Base-by-base conservation (phyloP, 1,140 invertebrate species). In the Drosophila tani region DNA sequence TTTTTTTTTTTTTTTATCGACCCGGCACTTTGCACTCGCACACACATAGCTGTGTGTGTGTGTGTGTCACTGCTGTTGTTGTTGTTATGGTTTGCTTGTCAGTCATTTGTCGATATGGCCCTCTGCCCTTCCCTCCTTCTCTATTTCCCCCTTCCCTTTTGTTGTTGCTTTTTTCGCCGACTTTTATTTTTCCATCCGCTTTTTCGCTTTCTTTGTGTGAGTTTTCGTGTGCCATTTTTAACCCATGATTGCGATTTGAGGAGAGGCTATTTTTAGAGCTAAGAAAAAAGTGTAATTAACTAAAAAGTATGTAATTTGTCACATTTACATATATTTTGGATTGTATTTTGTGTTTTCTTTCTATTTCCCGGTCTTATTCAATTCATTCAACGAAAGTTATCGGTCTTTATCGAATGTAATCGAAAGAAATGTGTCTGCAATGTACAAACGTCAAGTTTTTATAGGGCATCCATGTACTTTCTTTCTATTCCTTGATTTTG, bases 1-100 rank as follows among this genome's bases (percentile, higher is more conserved):
- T 40, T 55, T 12, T 19, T 50, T 19, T 47, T 55, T 47, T 63
- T 24, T 35, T 64, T 66, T 81, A 88, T 83, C 80, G 80, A 87
- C 76, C 80, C 67, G 77, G 76, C 49, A 55, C 66, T 65, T 82
- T 74, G 63, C 63, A 62, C 53, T 49, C 41, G 58, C 41, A 65
- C 47, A 55, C 27, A n/a, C 43, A 62, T 29, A 66, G 19, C 55
- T 53, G 19, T 43, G 38, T 60, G 41, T 55, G 50, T 50, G 59
- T 62, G 19, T 63, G 38, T 62, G 68, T 73, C 46, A 55, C 35
- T 41, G 46, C 17, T 29, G 19, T 50, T 53, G 32, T 65, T 46
- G 41, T 50, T 50, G 43, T 57, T 65, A n/a, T 65, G 55, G 45
- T 49, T 55, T 63, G 40, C 58, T 32, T 69, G 40, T 40, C 51